phyloP scores from a whole-genome alignment of 1,140 invertebrate species.

The silkworm (Bombyx mori) region DNA sequence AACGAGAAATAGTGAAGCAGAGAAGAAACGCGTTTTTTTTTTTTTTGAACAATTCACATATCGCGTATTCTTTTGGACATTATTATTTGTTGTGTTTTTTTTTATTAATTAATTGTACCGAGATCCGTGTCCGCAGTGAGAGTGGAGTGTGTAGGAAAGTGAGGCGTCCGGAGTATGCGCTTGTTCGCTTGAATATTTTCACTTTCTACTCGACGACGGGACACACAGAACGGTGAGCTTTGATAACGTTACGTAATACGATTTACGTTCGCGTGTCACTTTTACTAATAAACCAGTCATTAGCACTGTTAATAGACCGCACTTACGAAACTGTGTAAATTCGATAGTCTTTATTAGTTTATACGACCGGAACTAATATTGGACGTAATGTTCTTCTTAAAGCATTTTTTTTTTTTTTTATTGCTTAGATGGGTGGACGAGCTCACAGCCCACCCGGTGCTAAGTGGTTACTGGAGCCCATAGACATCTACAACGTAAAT shows the following conservation, averaged over 20 bases:
- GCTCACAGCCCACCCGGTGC: too few relatives aligned
- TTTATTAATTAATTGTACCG: background rate
- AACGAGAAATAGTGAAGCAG: slow-evolving; percentile 4
- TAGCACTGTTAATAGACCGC: too few relatives aligned
- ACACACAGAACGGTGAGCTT: slow-evolving; percentile 39
- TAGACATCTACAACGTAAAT: too few relatives aligned
- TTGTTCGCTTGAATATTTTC: slow-evolving; percentile 34
- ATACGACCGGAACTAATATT: too few relatives aligned
- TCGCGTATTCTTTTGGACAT: slow-evolving; percentile 14
- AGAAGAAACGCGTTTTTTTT: slow-evolving; percentile 14
- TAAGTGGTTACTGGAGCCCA: too few relatives aligned
- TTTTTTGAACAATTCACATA: slow-evolving; percentile 12
- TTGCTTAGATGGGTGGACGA: too few relatives aligned
- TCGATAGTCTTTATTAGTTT: too few relatives aligned
- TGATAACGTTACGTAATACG: slow-evolving; percentile 22
- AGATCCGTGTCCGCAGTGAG: slow-evolving; percentile 21
- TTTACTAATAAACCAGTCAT: background rate
- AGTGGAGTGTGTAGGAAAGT: slow-evolving; percentile 31
- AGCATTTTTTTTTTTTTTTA: too few relatives aligned
- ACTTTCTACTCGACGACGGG: slow-evolving; percentile 50
- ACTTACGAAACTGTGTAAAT: too few relatives aligned
- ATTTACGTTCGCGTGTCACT: background rate
- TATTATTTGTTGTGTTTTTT: slow-evolving; percentile 2
- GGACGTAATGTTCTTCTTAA: too few relatives aligned
- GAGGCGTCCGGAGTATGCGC: slow-evolving; percentile 31